A percentile compares a stretch with the other conserved stretches of the same genome.
phyloP scores from a whole-genome alignment of 2,888 invertebrate species.

The Pseudolycoriella hygida region DNA sequence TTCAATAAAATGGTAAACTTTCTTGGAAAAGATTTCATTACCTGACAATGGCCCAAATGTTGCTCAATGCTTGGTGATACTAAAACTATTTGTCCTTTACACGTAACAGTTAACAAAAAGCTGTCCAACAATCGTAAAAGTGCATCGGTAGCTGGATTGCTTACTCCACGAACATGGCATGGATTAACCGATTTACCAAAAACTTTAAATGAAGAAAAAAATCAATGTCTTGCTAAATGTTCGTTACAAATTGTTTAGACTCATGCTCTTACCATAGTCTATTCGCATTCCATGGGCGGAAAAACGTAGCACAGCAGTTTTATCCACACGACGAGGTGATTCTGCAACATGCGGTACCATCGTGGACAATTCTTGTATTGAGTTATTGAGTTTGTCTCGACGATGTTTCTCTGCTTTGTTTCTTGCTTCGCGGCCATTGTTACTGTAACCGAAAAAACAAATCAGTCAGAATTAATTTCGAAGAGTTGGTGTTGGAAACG shows the following conservation, averaged over 20 bases:
- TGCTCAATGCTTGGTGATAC: constrained; percentile 72
- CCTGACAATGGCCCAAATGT: constrained; percentile 70
- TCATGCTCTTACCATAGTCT: constrained; percentile 36
- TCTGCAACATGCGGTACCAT: constrained; percentile 70
- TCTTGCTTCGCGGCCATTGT: constrained; percentile 58
- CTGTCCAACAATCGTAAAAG: constrained; percentile 54
- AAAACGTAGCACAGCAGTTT: constrained; percentile 74
- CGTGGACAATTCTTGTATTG: constrained; percentile 63
- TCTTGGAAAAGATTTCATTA: constrained; percentile 21
- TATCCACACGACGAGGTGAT: constrained; percentile 72
- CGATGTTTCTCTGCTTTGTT: constrained; percentile 84
- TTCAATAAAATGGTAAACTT: no score
- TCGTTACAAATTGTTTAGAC: not conserved
- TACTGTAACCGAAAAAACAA: constrained; percentile 17
- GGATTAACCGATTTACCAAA: constrained; percentile 37
- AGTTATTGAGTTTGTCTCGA: constrained; percentile 72
- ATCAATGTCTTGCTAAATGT: constrained; percentile 1
- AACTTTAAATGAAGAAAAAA: constrained; percentile 18
- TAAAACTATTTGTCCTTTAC: constrained; percentile 67
- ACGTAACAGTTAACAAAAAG: constrained; percentile 62
- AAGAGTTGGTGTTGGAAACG: no score
- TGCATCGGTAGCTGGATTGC: constrained; percentile 13
- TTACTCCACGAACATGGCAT: constrained; percentile 18
- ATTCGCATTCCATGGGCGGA: constrained; percentile 72
- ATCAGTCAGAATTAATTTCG: no score